Evolutionary conservation across 2,113 vertebrate genomes (phyloP), one percentile per base, ranked within the genome.

Genomic region (Echinops telfairi): DNA sequence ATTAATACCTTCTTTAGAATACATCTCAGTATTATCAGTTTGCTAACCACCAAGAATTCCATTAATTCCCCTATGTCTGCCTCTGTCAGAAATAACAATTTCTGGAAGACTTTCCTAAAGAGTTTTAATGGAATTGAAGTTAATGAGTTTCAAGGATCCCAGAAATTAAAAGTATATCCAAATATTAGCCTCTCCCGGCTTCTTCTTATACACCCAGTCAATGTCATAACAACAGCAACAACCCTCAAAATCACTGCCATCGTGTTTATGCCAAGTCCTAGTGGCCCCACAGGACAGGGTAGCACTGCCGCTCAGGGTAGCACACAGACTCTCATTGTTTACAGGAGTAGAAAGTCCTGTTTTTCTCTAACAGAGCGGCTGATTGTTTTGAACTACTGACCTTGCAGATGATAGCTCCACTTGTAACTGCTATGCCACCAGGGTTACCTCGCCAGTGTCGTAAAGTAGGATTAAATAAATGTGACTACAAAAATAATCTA

Each of bases 381-480:
- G 43, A 10, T 10, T 47, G 43, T 10, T 47, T 47, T 47, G 43
- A 47, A 47, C 43, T 47, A 47, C 43, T 47, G 43, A 47, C 43
- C 10, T 47, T 10, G 10, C 43, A 47, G 43, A 47, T 5, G 43
- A 5, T 10, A 47, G 10, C 5, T 10, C 43, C n/a, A n/a, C n/a
- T n/a, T n/a, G 43, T 47, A 47, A 47, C 43, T 47, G 43, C 43
- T 47, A 5, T 47, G 43, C 43, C 43, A 47, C 43, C 43, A 47
- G 43, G 43, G 43, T 47, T 47, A 5, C 43, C 43, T 47, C 5
- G 43, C 43, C 17, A 79, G 70, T 76, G 78, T 87, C 77, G 78
- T 85, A 88, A 89, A 92, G 82, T 57, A 79, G 31, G 53, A 85
- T 19, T 88, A 27, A 86, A 89, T 71, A 89, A 96, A 94, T 93